A percentile compares a stretch with the other conserved stretches of the same genome.
Conservation (phyloP, 2,113 vertebrate species). For the Morone saxatilis region DNA sequence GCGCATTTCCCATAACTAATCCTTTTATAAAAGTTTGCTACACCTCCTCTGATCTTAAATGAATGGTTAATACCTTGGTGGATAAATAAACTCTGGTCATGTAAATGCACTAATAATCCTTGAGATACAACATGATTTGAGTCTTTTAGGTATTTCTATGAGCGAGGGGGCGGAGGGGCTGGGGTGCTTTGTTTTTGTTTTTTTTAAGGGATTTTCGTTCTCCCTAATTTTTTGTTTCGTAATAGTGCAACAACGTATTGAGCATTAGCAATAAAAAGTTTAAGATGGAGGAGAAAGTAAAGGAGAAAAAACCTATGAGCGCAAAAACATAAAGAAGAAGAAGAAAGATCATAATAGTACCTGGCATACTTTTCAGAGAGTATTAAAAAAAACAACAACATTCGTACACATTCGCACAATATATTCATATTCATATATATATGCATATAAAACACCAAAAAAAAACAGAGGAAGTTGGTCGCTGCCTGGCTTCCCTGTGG, state of each 20-base stretch:
- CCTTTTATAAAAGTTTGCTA: conserved; percentile 23
- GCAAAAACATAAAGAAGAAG: conserved; percentile 50
- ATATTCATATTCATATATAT: conserved; percentile 86
- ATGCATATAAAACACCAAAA: conserved; percentile 86
- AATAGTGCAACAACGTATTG: conserved; percentile 79
- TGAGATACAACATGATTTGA: conserved; percentile 41
- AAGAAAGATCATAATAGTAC: conserved; percentile 72
- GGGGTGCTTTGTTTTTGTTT: conserved; percentile 39
- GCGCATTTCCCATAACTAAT: not conserved
- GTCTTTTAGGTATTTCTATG: conserved; percentile 9
- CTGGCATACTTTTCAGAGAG: conserved; percentile 80
- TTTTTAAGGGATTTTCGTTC: conserved; percentile 27
- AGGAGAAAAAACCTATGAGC: conserved; percentile 50
- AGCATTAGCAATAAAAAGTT: conserved; percentile 73
- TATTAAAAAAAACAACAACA: conserved; percentile 84
- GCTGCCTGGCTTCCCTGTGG: conserved; percentile 82
- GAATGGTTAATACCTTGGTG: not conserved
- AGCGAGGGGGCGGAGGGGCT: not conserved
- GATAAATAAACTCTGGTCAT: conserved; percentile 41
- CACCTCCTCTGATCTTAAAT: conserved; percentile 50
- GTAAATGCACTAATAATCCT: conserved; percentile 60
- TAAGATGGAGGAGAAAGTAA: conserved; percentile 68
- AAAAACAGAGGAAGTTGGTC: conserved; percentile 76
- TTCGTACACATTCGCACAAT: conserved; percentile 85
- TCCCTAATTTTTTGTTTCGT: conserved; percentile 49